A percentile compares a stretch with the other conserved stretches of the same genome.
Conservation (phyloP, 2,113 vertebrate genomes). For the Zosterops japonicus region DNA sequence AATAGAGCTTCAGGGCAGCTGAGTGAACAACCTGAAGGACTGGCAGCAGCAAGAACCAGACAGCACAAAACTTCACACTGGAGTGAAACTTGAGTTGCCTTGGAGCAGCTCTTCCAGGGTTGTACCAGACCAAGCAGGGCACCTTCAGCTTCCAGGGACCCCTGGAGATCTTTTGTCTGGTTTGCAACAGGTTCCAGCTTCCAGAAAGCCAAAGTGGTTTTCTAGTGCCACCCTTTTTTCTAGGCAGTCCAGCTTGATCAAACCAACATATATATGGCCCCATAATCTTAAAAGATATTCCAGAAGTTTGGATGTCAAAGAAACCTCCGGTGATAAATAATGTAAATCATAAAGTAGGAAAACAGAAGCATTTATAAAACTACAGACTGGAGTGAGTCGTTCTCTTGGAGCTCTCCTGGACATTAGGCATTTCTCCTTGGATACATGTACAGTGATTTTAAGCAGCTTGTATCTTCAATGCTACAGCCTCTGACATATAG, state of each 20-base stretch:
- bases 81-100: not conserved
- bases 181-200: not conserved
- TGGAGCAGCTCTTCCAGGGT: not conserved
- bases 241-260: not conserved
- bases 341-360: not conserved
- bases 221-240: not conserved
- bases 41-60: not conserved
- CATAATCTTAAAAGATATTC: not conserved
- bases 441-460: not conserved
- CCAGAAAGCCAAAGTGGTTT: not conserved
- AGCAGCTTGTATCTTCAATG: slow-evolving; percentile 1
- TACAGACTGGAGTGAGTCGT: not conserved
- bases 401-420: not conserved
- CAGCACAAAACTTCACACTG: accelerated
- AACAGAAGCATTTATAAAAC: not conserved
- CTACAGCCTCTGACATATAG: slow-evolving; percentile 52
- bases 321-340: not conserved
- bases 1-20: not conserved
- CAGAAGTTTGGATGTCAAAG: not conserved
- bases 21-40: not conserved
- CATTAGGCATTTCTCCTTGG: not conserved
- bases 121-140: not conserved
- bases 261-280: not conserved
- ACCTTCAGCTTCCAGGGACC: not conserved
- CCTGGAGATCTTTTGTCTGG: not conserved